These are phyloP conservation scores for Ambastaia sidthimunki DNA, from an alignment of 2,797 vertebrate genomes.

Conservation along the genomic window DNA sequence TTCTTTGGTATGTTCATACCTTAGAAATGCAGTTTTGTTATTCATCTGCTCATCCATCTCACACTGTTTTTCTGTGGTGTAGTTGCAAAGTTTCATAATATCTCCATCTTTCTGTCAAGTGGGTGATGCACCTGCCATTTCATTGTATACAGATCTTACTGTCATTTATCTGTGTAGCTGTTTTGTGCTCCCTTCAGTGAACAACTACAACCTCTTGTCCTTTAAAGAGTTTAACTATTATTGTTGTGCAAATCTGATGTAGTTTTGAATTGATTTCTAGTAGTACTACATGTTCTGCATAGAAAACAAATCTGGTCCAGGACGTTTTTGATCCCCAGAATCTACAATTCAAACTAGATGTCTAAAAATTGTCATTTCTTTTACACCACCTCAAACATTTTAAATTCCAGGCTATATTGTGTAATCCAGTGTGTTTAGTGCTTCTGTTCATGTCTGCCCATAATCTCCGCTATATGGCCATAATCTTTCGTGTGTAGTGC, in stretches of 20 bases:
- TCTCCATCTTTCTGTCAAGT: background rate
- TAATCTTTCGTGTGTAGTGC: slow-evolving; percentile 45
- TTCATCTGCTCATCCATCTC: background rate
- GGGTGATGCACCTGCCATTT: background rate
- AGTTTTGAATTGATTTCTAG: no score
- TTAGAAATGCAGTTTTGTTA: slow-evolving; percentile 61
- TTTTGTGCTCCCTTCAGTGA: slow-evolving; percentile 92
- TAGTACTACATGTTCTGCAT: background rate
- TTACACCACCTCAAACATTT: slow-evolving; percentile 1
- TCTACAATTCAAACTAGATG: slow-evolving; percentile 35
- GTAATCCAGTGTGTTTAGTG: slow-evolving; percentile 5
- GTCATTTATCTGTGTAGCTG: slow-evolving; percentile 87
- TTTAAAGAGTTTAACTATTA: slow-evolving; percentile 88
- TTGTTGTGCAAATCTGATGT: slow-evolving; percentile 66
- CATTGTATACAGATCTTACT: slow-evolving; percentile 55
- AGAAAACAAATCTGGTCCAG: slow-evolving; percentile 71
- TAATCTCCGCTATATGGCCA: slow-evolving; percentile 35
- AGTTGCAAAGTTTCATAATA: background rate
- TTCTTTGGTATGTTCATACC: slow-evolving; percentile 72
- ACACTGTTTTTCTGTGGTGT: background rate
- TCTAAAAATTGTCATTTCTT: slow-evolving; percentile 36
- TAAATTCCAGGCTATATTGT: slow-evolving; percentile 32
- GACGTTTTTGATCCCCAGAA: slow-evolving; percentile 44
- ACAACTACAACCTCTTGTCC: slow-evolving; percentile 91
- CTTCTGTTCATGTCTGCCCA: background rate